These are phyloP conservation scores for Epinephelus moara DNA, from an alignment of 2,113 vertebrate species.

Conservation along the genomic window DNA sequence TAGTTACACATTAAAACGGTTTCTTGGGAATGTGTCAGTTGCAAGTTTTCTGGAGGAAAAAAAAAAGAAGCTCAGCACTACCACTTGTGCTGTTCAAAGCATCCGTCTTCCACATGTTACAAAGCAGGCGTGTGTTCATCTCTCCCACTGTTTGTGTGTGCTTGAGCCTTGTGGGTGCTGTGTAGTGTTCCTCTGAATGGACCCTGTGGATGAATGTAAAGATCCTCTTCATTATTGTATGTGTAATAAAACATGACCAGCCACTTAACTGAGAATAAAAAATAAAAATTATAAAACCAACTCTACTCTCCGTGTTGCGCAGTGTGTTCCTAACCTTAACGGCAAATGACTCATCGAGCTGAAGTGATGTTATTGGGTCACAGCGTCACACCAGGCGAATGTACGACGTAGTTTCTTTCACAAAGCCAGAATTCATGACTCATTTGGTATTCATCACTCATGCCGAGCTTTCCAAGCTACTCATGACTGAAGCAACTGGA, in stretches of 20 bases:
- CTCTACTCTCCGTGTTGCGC: slow-evolving; percentile 9
- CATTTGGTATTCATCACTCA: slow-evolving; percentile 17
- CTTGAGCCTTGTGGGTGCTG: slow-evolving; percentile 52
- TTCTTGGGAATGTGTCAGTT: slow-evolving; percentile 8
- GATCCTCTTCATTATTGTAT: slow-evolving; percentile 64
- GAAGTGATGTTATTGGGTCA: background rate
- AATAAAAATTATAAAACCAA: slow-evolving; percentile 63
- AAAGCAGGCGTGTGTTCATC: slow-evolving; percentile 36
- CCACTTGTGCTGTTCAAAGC: slow-evolving; percentile 41
- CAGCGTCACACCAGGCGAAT: background rate
- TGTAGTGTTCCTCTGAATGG: slow-evolving; percentile 51
- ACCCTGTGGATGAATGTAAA: slow-evolving; percentile 79
- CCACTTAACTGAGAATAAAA: slow-evolving; percentile 83
- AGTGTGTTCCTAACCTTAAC: slow-evolving; percentile 2
- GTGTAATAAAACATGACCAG: slow-evolving; percentile 80
- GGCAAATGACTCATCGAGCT: background rate
- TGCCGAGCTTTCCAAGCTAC: background rate
- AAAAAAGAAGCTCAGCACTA: slow-evolving; percentile 23
- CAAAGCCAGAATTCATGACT: slow-evolving; percentile 11
- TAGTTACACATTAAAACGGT: background rate
- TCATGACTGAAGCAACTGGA: slow-evolving; percentile 1
- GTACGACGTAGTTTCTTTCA: background rate
- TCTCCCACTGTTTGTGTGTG: slow-evolving; percentile 43
- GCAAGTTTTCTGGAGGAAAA: slow-evolving; percentile 32
- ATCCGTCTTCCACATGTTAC: slow-evolving; percentile 36